Evolutionary conservation across 2,113 vertebrate genomes (phyloP).

Genomic region (Atractosteus spatula): DNA sequence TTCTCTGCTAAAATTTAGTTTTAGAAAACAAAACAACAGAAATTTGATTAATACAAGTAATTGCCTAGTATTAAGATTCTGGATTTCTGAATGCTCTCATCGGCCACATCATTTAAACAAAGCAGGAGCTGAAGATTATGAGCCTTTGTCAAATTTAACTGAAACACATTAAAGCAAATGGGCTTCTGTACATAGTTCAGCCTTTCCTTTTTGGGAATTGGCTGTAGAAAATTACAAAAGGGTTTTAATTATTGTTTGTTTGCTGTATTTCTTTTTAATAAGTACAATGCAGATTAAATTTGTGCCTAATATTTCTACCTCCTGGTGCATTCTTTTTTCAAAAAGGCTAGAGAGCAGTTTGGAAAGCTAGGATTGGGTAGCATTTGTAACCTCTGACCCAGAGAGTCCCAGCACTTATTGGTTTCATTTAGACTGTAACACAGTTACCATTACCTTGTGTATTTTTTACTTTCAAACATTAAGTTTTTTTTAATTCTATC

Average conservation of each 20-base stretch:
- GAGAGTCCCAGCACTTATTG: too few relatives aligned
- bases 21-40: neutral
- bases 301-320: conserved; percentile 64
- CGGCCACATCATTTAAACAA: neutral
- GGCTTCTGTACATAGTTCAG: neutral
- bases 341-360: neutral
- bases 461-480: conserved; percentile 39
- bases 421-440: conserved; percentile 23
- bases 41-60: neutral
- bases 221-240: conserved; percentile 18
- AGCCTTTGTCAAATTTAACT: too few relatives aligned
- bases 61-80: neutral
- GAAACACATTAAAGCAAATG: neutral
- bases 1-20: conserved; percentile 14
- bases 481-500: conserved; percentile 42
- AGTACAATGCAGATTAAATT: conserved; percentile 25
- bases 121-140: too few relatives aligned
- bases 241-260: conserved; percentile 9
- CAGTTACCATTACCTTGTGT: conserved; percentile 35
- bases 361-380: conserved; percentile 4
- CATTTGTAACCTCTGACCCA: too few relatives aligned
- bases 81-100: conserved; percentile 9
- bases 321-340: conserved; percentile 39
- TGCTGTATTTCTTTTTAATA: conserved; percentile 12
- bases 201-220: conserved; percentile 7